These are phyloP conservation scores for Pachymerium ferrugineum DNA, from an alignment of 2,888 invertebrate genomes.

Conservation along the genomic window DNA sequence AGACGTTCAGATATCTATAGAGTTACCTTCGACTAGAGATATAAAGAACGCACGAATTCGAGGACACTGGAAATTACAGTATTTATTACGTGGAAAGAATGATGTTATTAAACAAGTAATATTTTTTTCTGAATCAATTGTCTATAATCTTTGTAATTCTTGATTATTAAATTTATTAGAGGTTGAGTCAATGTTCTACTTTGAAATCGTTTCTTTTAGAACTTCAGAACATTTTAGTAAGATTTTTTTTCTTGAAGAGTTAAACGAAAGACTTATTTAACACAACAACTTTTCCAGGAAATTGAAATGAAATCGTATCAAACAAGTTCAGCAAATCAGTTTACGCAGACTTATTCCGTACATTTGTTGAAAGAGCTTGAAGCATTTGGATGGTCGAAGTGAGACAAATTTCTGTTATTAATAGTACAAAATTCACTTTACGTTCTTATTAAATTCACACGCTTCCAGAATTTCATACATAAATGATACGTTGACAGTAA, in stretches of 20 bases:
- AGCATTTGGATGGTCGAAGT: not conserved
- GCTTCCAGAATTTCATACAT: not conserved
- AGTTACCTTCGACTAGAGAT: not conserved
- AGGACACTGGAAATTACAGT: slow-evolving; percentile 12
- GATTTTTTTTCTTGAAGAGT: not conserved
- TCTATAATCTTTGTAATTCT: not conserved
- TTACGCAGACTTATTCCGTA: not conserved
- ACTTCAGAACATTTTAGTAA: slow-evolving; percentile 17
- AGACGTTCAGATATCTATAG: not conserved
- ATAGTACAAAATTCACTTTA: too few species aligned
- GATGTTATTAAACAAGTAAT: not conserved
- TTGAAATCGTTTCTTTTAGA: not conserved
- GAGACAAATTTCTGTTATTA: too few species aligned
- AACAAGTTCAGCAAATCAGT: not conserved
- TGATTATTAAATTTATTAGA: not conserved
- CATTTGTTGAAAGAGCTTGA: not conserved
- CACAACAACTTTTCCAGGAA: not conserved
- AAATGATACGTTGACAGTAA: not conserved
- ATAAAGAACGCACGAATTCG: not conserved
- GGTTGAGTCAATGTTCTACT: not conserved
- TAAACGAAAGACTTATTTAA: too few species aligned
- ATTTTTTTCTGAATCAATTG: not conserved
- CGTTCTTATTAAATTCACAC: not conserved
- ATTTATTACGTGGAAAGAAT: not conserved
- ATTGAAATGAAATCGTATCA: not conserved